These are phyloP conservation scores for Apomyelois bistriatella DNA, from an alignment of 2,888 invertebrate species.

Conservation along the genomic window DNA sequence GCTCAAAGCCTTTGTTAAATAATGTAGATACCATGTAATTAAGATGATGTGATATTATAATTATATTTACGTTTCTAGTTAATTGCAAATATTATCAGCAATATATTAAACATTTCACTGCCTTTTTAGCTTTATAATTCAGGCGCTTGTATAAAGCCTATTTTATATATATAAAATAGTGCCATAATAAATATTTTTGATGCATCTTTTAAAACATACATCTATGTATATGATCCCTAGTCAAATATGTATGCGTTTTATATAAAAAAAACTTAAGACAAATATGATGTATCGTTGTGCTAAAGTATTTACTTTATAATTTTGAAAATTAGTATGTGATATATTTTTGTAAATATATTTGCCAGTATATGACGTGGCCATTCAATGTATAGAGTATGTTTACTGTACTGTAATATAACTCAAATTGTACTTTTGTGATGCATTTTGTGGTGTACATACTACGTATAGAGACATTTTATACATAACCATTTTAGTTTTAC, in stretches of 20 bases:
- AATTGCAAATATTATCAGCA: slow-evolving; percentile 28
- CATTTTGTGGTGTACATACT: slow-evolving; percentile 27
- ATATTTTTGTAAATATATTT: slow-evolving; percentile 61
- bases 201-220: slow-evolving; percentile 35
- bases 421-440: slow-evolving; percentile 15
- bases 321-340: slow-evolving; percentile 61
- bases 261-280: slow-evolving; percentile 19
- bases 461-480: slow-evolving; percentile 2
- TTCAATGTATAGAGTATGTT: slow-evolving; percentile 40
- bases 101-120: slow-evolving; percentile 51
- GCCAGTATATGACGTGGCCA: slow-evolving; percentile 66
- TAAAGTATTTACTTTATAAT: slow-evolving; percentile 30
- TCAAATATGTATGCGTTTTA: slow-evolving; percentile 46
- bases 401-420: slow-evolving; percentile 1
- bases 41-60: slow-evolving; percentile 48
- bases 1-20: slow-evolving; percentile 29
- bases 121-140: slow-evolving; percentile 55
- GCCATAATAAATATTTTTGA: slow-evolving; percentile 53
- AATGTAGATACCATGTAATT: slow-evolving; percentile 25
- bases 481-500: background rate
- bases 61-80: slow-evolving; percentile 31
- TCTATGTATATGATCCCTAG: slow-evolving; percentile 50
- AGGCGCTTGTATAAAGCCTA: slow-evolving; percentile 51
- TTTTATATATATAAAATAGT: slow-evolving; percentile 70
- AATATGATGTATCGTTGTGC: slow-evolving; percentile 15